A percentile compares a stretch with the other conserved stretches of the same genome.
phyloP scores from a whole-genome alignment of 1,140 invertebrate species.

The Drosophila dunni region DNA sequence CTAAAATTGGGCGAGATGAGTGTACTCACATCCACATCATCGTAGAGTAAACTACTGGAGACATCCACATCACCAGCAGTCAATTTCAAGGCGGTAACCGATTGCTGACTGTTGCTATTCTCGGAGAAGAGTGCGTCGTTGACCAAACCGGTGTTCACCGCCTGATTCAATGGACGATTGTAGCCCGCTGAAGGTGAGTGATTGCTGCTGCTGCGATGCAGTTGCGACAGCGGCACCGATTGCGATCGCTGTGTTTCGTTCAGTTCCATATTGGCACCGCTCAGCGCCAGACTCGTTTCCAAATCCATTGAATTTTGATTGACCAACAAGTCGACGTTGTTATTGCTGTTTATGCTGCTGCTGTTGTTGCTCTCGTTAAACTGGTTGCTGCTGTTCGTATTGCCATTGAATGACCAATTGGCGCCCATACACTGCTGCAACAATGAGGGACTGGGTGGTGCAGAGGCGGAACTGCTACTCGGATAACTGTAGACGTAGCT shows the following conservation, averaged over 20 bases:
- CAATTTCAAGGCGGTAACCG: constrained; percentile 48
- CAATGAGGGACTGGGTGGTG: constrained; percentile 80
- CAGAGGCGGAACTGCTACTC: constrained; percentile 75
- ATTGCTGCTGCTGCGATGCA: constrained; percentile 65
- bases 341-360: constrained; percentile 40
- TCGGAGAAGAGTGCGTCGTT: constrained; percentile 67
- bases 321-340: constrained; percentile 56
- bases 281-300: constrained; percentile 68
- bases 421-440: constrained; percentile 65
- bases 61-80: constrained; percentile 44
- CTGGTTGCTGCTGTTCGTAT: constrained; percentile 33
- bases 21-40: constrained; percentile 71
- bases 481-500: constrained; percentile 68
- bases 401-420: constrained; percentile 60
- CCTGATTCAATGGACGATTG: constrained; percentile 63
- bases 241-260: constrained; percentile 80
- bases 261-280: constrained; percentile 56
- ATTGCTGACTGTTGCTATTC: constrained; percentile 78
- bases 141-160: constrained; percentile 7
- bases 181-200: constrained; percentile 63
- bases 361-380: constrained; percentile 20
- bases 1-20: constrained; percentile 73
- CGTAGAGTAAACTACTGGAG: constrained; percentile 52
- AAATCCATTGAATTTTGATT: constrained; percentile 80
- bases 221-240: constrained; percentile 78